Conservation (phyloP, 2,797 vertebrate species). For the Poecilia gillii region DNA sequence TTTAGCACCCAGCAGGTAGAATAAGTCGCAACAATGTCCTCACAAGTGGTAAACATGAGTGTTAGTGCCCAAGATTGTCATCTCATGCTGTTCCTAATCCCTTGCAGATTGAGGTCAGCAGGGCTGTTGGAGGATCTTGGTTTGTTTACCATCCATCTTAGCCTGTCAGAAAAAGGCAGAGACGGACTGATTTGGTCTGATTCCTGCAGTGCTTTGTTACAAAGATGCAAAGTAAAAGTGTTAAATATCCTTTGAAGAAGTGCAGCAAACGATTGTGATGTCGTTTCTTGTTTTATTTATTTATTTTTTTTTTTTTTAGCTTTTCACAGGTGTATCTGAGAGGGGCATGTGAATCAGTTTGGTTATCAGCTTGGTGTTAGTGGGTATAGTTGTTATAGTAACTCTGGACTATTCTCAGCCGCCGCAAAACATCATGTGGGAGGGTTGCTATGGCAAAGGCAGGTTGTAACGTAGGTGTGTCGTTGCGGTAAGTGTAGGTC, state of each 20-base stretch:
- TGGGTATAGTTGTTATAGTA: slow-evolving; percentile 60
- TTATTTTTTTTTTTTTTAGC: background rate
- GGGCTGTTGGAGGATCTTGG: slow-evolving; percentile 55
- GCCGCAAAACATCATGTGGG: slow-evolving; percentile 61
- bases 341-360: slow-evolving; percentile 7
- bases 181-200: slow-evolving; percentile 36
- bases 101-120: slow-evolving; percentile 75
- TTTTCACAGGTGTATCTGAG: slow-evolving; percentile 22
- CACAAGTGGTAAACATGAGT: slow-evolving; percentile 16
- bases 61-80: slow-evolving; percentile 47
- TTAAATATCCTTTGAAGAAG: slow-evolving; percentile 31
- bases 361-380: slow-evolving; percentile 24
- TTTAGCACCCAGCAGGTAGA: slow-evolving; percentile 12
- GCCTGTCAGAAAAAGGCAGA: slow-evolving; percentile 36
- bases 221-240: slow-evolving; percentile 24
- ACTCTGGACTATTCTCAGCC: slow-evolving; percentile 58
- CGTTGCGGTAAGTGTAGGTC: slow-evolving; percentile 65
- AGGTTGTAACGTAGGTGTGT: slow-evolving; percentile 80
- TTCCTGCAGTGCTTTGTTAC: slow-evolving; percentile 27
- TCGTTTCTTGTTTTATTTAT: background rate
- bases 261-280: background rate
- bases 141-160: slow-evolving; percentile 61
- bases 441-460: slow-evolving; percentile 77
- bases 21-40: slow-evolving; percentile 12
- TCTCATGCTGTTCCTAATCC: slow-evolving; percentile 69